Base-by-base conservation (phyloP, 2,888 invertebrate species). In the Chrysina gloriosa region DNA sequence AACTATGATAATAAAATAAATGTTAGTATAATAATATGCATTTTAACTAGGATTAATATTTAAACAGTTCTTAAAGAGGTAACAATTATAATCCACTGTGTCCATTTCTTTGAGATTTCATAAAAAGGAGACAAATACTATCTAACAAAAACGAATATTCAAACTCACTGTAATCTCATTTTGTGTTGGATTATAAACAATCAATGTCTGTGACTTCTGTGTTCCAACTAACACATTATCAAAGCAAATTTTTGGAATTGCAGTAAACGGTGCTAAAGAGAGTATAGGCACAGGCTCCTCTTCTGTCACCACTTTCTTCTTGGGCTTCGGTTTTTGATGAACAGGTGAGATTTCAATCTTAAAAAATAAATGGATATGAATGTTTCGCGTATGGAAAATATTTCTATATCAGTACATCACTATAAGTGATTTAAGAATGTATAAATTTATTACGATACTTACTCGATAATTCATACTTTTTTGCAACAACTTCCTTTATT, bases 221-320 rank as follows among this genome's bases (percentile, higher is more conserved):
- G 85, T 84, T 11, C 89, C 88, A 65, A 90, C 83, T 3, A 85
- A 82, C 65, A 91, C 87, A 84, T 90, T 86, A 71, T 90, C 89
- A 76, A 91, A 91, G n/a, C 87, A 84, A 14, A 91, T 86, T 83
- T 88, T 89, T 2, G 91, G 88, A 73, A 87, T 87, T 65, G 85
- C 83, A n/a, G 88, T 86, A 81, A 92, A 92, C 1, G 91, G 90
- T 7, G 89, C 90, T 74, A 91, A 83, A 47, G 86, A 80, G 9
- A 91, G 84, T 47, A 85, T 80, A 27, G 86, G 84, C 19, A 82
- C 79, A 78, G 86, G 86, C 1, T 84, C 82, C 7, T 78, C n/a
- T 45, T 65, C 58, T 16, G 14, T 16, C 3, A 11, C 7, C 25
- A 21, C 11, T 11, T 65, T 65, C n/a, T 65, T 36, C 2, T 6